Conservation (phyloP, 2,888 invertebrate species). For the Caenorhabditis sp. region DNA sequence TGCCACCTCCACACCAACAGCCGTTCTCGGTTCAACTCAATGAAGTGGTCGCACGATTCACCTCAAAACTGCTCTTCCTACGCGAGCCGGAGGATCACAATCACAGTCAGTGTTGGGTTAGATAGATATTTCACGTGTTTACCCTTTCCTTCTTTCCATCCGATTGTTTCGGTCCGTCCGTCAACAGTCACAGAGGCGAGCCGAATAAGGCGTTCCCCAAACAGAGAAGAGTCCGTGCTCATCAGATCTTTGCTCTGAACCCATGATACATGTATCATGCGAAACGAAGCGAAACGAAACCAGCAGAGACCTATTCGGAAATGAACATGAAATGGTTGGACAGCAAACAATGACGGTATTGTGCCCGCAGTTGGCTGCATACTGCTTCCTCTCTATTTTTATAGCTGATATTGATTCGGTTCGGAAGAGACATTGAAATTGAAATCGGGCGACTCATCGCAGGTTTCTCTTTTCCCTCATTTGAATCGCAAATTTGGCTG, state of each 20-base stretch:
- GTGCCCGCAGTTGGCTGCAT: constrained; percentile 18
- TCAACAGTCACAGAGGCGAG: constrained; percentile 7
- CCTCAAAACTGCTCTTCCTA: constrained; percentile 53
- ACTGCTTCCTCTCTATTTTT: constrained; percentile 22
- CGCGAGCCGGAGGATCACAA: constrained; percentile 58
- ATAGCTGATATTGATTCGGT: constrained; percentile 28
- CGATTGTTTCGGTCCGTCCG: not conserved
- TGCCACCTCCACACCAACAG: constrained; percentile 31
- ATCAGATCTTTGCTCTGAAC: not conserved
- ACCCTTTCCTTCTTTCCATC: not conserved
- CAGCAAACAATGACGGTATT: constrained; percentile 48
- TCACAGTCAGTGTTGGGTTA: constrained; percentile 49
- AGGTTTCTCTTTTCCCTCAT: constrained; percentile 1
- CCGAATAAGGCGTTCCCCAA: constrained; percentile 33
- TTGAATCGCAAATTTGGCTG: constrained; percentile 22
- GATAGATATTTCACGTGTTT: constrained; percentile 16
- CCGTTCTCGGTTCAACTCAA: constrained; percentile 52
- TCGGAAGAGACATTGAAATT: not conserved
- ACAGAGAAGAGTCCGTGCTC: constrained; percentile 3
- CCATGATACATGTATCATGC: constrained; percentile 3
- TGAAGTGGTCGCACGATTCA: constrained; percentile 63
- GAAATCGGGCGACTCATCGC: too few species aligned
- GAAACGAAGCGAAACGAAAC: too few species aligned
- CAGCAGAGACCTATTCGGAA: not conserved
- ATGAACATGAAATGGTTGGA: constrained; percentile 49